These are phyloP conservation scores for Clarias gariepinus DNA, from an alignment of 2,113 vertebrate genomes.

Conservation along the genomic window DNA sequence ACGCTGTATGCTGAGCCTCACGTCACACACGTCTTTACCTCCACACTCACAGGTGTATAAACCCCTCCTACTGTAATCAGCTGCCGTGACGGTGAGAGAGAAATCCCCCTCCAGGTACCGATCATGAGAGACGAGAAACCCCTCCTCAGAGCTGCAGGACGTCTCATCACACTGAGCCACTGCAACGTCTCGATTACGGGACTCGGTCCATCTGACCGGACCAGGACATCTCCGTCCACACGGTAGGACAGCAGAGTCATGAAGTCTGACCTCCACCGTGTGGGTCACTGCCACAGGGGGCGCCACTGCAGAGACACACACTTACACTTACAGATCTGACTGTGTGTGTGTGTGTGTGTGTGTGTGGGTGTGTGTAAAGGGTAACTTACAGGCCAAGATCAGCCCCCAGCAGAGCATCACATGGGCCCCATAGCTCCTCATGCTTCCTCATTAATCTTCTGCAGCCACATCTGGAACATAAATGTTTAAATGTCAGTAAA, in stretches of 20 bases:
- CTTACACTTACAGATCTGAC: too few species aligned
- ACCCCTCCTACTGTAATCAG: neutral
- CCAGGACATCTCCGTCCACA: neutral
- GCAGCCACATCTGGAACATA: too few species aligned
- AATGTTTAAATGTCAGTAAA: too few species aligned
- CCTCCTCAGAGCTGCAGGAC: neutral
- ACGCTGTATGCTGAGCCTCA: neutral
- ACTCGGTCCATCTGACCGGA: neutral
- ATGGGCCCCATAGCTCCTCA: too few species aligned
- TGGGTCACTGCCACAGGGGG: too few species aligned
- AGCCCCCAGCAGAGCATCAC: too few species aligned
- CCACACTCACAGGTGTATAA: neutral
- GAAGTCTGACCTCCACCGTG: neutral
- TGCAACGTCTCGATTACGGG: neutral
- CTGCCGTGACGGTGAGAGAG: constrained; percentile 1
- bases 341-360: too few species aligned
- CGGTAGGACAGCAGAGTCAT: neutral
- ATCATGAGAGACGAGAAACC: neutral
- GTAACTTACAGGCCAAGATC: too few species aligned
- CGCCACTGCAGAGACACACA: neutral
- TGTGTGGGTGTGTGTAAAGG: too few species aligned
- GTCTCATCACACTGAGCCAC: neutral
- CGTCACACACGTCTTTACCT: neutral
- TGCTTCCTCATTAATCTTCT: too few species aligned
- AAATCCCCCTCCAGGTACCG: neutral